phyloP scores from a whole-genome alignment of 2,888 invertebrate genomes.

The Acanthosepion esculentum region DNA sequence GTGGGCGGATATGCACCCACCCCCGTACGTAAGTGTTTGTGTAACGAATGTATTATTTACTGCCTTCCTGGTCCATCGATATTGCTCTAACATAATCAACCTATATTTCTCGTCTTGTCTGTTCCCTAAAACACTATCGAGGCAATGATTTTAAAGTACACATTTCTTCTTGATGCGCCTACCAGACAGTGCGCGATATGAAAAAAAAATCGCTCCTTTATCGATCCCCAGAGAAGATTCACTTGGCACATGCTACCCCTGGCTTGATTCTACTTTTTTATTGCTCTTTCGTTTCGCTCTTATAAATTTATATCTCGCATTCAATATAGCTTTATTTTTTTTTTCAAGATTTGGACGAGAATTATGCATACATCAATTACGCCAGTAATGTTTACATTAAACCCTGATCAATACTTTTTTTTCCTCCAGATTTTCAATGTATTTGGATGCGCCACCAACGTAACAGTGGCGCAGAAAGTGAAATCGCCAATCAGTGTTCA shows the following conservation, averaged over 20 bases:
- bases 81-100: background rate
- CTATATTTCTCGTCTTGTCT: background rate
- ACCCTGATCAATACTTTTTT: no score
- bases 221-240: background rate
- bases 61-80: background rate
- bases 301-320: background rate
- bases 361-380: no score
- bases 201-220: background rate
- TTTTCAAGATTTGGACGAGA: no score
- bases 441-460: no score
- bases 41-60: background rate
- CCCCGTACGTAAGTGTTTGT: background rate
- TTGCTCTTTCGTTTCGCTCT: background rate
- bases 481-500: no score
- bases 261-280: background rate
- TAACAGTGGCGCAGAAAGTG: no score
- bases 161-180: background rate
- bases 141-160: background rate
- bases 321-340: no score
- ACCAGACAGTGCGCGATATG: background rate
- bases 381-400: no score
- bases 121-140: background rate
- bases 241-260: background rate
- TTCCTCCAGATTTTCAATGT: no score
- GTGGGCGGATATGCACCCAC: background rate